phyloP scores from a whole-genome alignment of 2,888 invertebrate genomes.

The Melikaiella ostensackeni region DNA sequence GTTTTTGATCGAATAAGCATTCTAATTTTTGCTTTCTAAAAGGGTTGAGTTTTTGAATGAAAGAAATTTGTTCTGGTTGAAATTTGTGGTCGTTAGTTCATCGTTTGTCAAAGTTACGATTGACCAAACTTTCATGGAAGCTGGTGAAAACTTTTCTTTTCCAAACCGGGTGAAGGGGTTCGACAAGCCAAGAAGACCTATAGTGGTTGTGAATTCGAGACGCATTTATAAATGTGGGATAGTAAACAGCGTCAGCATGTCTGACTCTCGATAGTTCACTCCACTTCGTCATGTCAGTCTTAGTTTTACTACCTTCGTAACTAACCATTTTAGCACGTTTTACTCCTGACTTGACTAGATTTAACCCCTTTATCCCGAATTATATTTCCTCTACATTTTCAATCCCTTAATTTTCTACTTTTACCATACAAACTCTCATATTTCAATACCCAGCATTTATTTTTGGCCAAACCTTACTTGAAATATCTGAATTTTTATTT shows the following conservation, averaged over 20 bases:
- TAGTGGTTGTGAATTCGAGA: background rate
- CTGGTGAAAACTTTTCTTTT: constrained; percentile 13
- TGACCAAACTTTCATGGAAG: background rate
- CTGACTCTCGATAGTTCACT: constrained; percentile 23
- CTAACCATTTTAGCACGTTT: constrained; percentile 23
- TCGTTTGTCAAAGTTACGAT: constrained; percentile 18
- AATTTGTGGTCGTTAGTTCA: background rate
- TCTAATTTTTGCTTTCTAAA: background rate
- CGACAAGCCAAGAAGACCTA: constrained; percentile 21
- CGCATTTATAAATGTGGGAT: constrained; percentile 32
- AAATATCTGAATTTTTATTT: too few relatives aligned
- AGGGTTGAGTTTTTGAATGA: background rate
- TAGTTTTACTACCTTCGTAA: constrained; percentile 26
- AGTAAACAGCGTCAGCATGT: constrained; percentile 37
- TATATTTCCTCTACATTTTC: too few relatives aligned
- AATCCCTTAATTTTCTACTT: too few relatives aligned
- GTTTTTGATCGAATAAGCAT: background rate
- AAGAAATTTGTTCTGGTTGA: background rate
- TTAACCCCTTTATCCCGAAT: constrained; percentile 1
- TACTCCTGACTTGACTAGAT: constrained; percentile 3
- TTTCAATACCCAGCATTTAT: too few relatives aligned
- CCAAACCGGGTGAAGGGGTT: constrained; percentile 20
- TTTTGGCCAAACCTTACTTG: too few relatives aligned
- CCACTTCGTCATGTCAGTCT: constrained; percentile 32
- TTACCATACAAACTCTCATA: too few relatives aligned